Evolutionary conservation across 1,140 invertebrate genomes (phyloP).

Genomic region (Drosophila kohkoa): DNA sequence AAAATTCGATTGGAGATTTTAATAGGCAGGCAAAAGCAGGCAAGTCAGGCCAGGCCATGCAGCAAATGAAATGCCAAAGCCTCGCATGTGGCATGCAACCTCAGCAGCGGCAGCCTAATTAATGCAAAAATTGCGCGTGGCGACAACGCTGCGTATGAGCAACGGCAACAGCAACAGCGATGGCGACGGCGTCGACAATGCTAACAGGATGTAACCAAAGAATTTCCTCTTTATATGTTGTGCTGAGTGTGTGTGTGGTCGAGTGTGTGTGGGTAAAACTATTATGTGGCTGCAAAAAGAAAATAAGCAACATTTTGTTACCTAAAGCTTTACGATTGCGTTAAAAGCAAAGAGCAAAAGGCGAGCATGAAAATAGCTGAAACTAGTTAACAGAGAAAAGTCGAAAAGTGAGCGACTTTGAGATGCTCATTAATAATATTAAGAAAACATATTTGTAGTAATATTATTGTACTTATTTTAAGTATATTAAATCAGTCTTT

Average conservation of each 20-base stretch:
- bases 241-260: background rate
- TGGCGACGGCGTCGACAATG: background rate
- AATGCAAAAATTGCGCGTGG: conserved; percentile 62
- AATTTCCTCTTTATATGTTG: conserved; percentile 7
- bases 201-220: conserved; percentile 54
- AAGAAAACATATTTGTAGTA: no score
- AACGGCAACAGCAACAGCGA: conserved; percentile 29
- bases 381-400: conserved; percentile 17
- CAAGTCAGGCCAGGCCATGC: conserved; percentile 8
- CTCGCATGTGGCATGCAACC: conserved; percentile 70
- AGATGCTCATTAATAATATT: background rate
- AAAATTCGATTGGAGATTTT: conserved; percentile 74
- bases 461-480: no score
- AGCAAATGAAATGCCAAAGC: conserved; percentile 21
- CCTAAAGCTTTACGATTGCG: conserved; percentile 67
- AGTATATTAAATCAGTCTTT: no score
- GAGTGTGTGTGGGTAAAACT: conserved; percentile 13
- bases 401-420: background rate
- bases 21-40: conserved; percentile 33
- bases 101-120: conserved; percentile 62
- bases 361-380: conserved; percentile 35
- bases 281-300: conserved; percentile 41
- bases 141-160: conserved; percentile 75
- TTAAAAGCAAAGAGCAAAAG: conserved; percentile 47
- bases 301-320: conserved; percentile 58